Evolutionary conservation across 1,140 invertebrate genomes (phyloP), one percentile per base, ranked within the genome.

Genomic region (Acyrthosiphon pisum): DNA sequence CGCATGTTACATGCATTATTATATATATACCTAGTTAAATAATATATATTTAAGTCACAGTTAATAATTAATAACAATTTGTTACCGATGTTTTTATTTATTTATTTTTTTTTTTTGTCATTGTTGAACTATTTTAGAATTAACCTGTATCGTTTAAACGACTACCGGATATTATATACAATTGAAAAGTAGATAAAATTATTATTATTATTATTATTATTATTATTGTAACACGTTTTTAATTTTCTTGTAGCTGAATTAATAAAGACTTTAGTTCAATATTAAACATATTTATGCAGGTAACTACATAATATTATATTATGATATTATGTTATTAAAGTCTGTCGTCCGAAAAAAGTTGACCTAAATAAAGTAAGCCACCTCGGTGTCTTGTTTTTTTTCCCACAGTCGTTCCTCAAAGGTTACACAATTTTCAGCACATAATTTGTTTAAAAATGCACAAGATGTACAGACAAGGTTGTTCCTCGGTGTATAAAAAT

Each of bases 31-130:
- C 50, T 88, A 88, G 48, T 88, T 35, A 88, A 50, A 50, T 90
- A 90, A 41, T 35, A 41, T 90, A 90, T 37, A 41, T 90, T 90
- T 68, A 44, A 93, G 81, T 93, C 76, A 93, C 91, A 84, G 76
- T 53, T 93, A 91, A 41, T 41, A 87, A 26, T 68, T 87, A 48
- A 48, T 76, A 93, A 56, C 50, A 93, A 50, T 86, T 93, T 83
- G 91, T 93, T 93, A 93, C 60, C 90, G 30, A 92, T 84, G 35
- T 86, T 44, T 48, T 81, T 83, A 83, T 84, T 86, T 56, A 26
- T 92, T 83, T 83, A 7, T 92, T 56, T n/a, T 76, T 76, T 84
- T 84, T 84, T 84, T 84, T 44, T 84, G 6, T 84, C 23, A 84
- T 84, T 84, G 83, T 84, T 84, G 22, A 44, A 84, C 37, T 84